Percentiles rank a stretch among this genome's conserved stretches.
These are phyloP conservation scores for Formica aserva DNA, from an alignment of 2,888 invertebrate genomes.

Conservation along the genomic window DNA sequence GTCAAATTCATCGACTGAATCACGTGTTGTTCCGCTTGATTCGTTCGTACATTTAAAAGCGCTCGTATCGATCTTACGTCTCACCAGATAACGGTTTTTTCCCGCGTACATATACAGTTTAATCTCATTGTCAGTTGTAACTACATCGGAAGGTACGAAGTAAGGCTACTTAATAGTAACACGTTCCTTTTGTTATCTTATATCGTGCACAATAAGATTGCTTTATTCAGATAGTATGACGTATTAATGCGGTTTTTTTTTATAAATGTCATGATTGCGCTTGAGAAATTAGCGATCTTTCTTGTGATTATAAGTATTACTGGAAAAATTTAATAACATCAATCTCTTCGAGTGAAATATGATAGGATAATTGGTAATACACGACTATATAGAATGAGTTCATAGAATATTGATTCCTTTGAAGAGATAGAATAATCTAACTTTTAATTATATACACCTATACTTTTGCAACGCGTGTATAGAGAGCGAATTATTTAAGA, in stretches of 20 bases:
- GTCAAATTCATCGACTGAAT: constrained; percentile 11
- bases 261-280: not conserved
- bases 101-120: not conserved
- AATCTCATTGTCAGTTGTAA: not conserved
- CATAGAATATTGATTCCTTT: constrained; percentile 9
- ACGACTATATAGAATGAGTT: not conserved
- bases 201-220: constrained; percentile 40
- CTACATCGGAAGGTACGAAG: not conserved
- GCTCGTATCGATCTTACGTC: not conserved
- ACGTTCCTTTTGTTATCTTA: constrained; percentile 28
- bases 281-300: constrained; percentile 31
- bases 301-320: not conserved
- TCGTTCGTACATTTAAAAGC: not conserved
- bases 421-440: constrained; percentile 16
- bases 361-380: constrained; percentile 33
- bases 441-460: constrained; percentile 5
- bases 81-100: not conserved
- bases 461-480: not conserved
- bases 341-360: constrained; percentile 26
- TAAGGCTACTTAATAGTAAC: constrained; percentile 31
- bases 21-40: constrained; percentile 33
- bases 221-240: constrained; percentile 29
- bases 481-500: not conserved
- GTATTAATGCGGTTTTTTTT: constrained; percentile 22
- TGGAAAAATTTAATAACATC: constrained; percentile 18